These are phyloP conservation scores for Epinephelus coioides DNA, from an alignment of 2,797 vertebrate genomes.

Conservation along the genomic window DNA sequence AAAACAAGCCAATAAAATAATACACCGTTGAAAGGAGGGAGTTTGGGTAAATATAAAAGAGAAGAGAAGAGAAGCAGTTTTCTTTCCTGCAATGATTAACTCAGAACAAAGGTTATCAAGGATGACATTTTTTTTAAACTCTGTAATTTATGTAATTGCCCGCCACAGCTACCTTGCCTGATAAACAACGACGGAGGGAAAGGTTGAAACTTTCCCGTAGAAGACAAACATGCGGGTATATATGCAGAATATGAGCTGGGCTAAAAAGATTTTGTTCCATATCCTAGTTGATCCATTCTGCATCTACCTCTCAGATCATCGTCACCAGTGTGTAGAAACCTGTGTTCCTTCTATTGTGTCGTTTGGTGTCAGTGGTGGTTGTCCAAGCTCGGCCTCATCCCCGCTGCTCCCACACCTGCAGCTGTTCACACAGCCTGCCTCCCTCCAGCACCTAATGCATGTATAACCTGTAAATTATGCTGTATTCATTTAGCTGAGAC, in stretches of 20 bases:
- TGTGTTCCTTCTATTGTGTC: conserved; percentile 55
- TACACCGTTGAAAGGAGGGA: conserved; percentile 81
- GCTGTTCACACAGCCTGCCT: conserved; percentile 76
- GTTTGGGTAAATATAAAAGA: conserved; percentile 87
- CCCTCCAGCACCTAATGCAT: conserved; percentile 53
- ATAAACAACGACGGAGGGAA: conserved; percentile 59
- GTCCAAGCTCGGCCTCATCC: conserved; percentile 57
- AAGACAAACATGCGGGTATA: conserved; percentile 35
- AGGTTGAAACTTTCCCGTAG: conserved; percentile 47
- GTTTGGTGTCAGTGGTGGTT: conserved; percentile 61
- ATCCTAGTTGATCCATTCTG: conserved; percentile 50
- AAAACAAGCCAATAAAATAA: conserved; percentile 91
- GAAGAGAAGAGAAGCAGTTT: conserved; percentile 64
- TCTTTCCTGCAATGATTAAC: conserved; percentile 82
- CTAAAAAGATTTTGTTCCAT: conserved; percentile 45
- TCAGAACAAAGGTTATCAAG: conserved; percentile 82
- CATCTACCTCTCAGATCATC: conserved; percentile 57
- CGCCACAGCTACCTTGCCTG: conserved; percentile 58
- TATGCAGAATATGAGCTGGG: conserved; percentile 26
- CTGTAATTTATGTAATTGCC: conserved; percentile 76
- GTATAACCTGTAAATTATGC: conserved; percentile 75
- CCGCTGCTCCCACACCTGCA: conserved; percentile 72
- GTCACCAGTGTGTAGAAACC: conserved; percentile 43
- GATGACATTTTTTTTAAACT: conserved; percentile 74
- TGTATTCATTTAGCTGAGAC: conserved; percentile 67